phyloP scores from a whole-genome alignment of 2,113 vertebrate species.

The Elephantulus edwardii region DNA sequence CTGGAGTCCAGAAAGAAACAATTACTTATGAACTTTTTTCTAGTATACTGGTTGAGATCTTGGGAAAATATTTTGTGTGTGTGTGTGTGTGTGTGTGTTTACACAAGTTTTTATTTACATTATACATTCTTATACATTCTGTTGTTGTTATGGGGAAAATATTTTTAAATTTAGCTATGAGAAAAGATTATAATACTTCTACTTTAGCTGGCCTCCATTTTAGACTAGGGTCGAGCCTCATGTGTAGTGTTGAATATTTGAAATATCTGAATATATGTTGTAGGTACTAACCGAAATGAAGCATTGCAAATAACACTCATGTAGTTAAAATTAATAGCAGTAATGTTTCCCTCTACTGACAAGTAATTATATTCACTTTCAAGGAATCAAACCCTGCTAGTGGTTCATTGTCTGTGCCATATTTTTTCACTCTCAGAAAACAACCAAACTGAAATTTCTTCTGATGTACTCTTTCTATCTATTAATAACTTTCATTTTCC shows the following conservation, averaged over 20 bases:
- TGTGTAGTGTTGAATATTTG: slow-evolving; percentile 32
- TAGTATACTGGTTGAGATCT: slow-evolving; percentile 46
- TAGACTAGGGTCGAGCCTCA: not conserved
- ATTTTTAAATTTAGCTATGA: not conserved
- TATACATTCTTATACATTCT: too few relatives aligned
- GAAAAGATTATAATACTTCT: slow-evolving; percentile 37
- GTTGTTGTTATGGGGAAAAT: too few relatives aligned
- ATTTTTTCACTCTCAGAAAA: not conserved
- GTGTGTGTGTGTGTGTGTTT: too few relatives aligned
- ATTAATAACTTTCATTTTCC: not conserved
- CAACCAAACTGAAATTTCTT: not conserved
- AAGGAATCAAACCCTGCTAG: slow-evolving; percentile 22
- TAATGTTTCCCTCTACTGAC: slow-evolving; percentile 53
- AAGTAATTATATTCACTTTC: slow-evolving; percentile 17
- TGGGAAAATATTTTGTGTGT: slow-evolving; percentile 40
- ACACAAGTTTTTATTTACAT: too few relatives aligned
- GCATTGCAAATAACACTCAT: not conserved
- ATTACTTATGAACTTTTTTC: slow-evolving; percentile 21
- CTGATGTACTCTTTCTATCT: not conserved
- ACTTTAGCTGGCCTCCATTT: slow-evolving; percentile 30
- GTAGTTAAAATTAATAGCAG: slow-evolving; percentile 35
- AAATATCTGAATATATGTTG: slow-evolving; percentile 42
- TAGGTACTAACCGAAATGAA: not conserved
- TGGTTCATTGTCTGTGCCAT: slow-evolving; percentile 5
- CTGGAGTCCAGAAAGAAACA: slow-evolving; percentile 57